Percentiles rank a stretch among this genome's conserved stretches.
Conservation (phyloP, 2,113 vertebrate genomes). For the Dipodomys stephensi region DNA sequence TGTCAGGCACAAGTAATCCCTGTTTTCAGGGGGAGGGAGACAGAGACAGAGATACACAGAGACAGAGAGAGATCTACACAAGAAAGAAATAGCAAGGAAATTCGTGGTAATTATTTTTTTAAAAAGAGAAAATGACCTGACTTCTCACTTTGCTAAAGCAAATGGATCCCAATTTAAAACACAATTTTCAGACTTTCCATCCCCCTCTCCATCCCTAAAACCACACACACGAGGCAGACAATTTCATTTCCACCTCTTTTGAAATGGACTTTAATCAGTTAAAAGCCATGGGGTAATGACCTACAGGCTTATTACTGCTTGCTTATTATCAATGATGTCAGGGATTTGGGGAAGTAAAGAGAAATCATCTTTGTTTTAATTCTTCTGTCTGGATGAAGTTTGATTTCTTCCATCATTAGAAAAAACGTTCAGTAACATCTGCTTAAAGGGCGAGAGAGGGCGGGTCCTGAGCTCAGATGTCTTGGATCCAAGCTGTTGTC, state of each 20-base stretch:
- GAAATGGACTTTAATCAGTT: slow-evolving; percentile 31
- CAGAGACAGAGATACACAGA: no score
- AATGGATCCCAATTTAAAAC: slow-evolving; percentile 73
- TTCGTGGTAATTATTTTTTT: background rate
- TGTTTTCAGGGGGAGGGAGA: background rate
- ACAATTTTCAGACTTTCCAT: background rate
- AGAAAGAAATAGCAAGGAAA: background rate
- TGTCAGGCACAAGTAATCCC: background rate
- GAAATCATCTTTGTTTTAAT: background rate
- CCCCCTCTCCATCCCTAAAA: background rate
- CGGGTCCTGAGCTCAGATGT: background rate
- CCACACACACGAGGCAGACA: background rate
- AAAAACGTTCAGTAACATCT: background rate
- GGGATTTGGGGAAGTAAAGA: background rate
- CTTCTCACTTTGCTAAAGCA: slow-evolving; percentile 65
- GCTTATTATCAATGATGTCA: background rate
- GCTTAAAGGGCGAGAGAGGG: background rate
- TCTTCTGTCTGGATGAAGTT: background rate
- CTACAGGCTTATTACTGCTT: slow-evolving; percentile 9
- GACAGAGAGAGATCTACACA: no score
- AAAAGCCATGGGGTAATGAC: slow-evolving; percentile 24
- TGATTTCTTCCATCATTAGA: background rate
- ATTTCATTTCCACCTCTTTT: slow-evolving; percentile 31
- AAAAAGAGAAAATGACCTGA: background rate
- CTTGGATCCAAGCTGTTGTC: background rate